Evolutionary conservation across 2,113 vertebrate species (phyloP).

Genomic region (Hymenochirus boettgeri): DNA sequence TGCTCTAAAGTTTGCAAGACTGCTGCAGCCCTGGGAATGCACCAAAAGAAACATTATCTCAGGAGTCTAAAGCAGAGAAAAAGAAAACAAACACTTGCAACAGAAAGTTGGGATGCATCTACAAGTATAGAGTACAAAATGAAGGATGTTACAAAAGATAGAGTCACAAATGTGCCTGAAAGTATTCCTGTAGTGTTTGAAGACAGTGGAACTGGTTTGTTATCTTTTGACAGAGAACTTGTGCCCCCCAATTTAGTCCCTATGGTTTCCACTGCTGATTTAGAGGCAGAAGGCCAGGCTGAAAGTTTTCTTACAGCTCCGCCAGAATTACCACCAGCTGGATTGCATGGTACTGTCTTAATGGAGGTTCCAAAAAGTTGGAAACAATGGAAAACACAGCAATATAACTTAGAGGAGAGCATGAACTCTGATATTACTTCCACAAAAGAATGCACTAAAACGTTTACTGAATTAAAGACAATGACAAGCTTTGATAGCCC

Average conservation of each 20-base stretch:
- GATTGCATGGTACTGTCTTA: conserved; percentile 18
- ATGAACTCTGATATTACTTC: conserved; percentile 34
- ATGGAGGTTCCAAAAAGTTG: conserved; percentile 29
- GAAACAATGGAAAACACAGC: conserved; percentile 39
- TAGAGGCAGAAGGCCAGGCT: conserved; percentile 8
- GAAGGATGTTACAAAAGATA: neutral
- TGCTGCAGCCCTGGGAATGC: conserved; percentile 72
- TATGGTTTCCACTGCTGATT: conserved; percentile 7
- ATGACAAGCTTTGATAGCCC: conserved; percentile 35
- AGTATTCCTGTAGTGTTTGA: conserved; percentile 14
- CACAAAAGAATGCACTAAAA: conserved; percentile 30
- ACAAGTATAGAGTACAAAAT: conserved; percentile 5
- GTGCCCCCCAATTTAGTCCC: conserved; percentile 15
- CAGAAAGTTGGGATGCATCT: conserved; percentile 2
- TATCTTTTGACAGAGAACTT: conserved; percentile 17
- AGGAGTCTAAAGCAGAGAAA: conserved; percentile 56
- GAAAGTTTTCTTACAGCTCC: conserved; percentile 6
- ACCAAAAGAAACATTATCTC: conserved; percentile 76
- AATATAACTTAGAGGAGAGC: conserved; percentile 31
- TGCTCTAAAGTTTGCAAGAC: conserved; percentile 80
- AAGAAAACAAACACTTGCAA: conserved; percentile 8
- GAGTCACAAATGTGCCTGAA: conserved; percentile 21
- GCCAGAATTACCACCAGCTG: conserved; percentile 7
- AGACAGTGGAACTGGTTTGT: conserved; percentile 18
- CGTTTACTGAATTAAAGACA: conserved; percentile 38